Evolutionary conservation across 2,888 invertebrate species (phyloP), one percentile per base, ranked within the genome.

Genomic region (Sycophila texana): DNA sequence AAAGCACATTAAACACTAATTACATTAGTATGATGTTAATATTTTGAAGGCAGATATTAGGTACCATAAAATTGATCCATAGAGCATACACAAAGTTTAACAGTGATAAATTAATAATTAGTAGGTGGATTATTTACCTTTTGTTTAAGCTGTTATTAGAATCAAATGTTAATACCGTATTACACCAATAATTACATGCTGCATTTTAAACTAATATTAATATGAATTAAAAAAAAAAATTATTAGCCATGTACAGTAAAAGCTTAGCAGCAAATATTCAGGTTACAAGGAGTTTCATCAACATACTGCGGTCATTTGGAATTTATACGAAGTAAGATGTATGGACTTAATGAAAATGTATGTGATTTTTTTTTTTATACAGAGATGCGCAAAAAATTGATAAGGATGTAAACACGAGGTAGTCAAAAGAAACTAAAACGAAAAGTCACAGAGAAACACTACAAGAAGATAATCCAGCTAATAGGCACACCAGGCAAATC

Each of bases 261-360:
- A 74, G 63, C 68, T 57, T 61, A 0, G 22, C 12, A 55, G 58
- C 26, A 57, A 57, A 70, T 22, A 66, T 16, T 47, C 18, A 68
- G 26, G 4, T 57, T 63, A 5, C 14, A 39, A 13, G 18, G 66
- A 57, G 7, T 5, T 26, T 49, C 30, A 26, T 68, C 16, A 61
- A 60, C 18, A 47, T 63, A 55, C n/a, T 55, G 47, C 55, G 26
- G 26, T 66, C 49, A 61, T 57, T 49, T 65, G 65, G 65, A 65
- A 12, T 65, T 72, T 26, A 61, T 57, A 58, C 58, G 65, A 70
- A 65, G 18, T 65, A 67, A 18, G 49, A 53, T 72, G 49, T 26
- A 70, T 70, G 63, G 70, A 74, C 55, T 39, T 51, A 39, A 70
- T 70, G 65, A 74, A 65, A 63, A 55, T 39, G 30, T 58, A 55